Conservation (phyloP, 2,888 invertebrate genomes). For the Tipula confusa region DNA sequence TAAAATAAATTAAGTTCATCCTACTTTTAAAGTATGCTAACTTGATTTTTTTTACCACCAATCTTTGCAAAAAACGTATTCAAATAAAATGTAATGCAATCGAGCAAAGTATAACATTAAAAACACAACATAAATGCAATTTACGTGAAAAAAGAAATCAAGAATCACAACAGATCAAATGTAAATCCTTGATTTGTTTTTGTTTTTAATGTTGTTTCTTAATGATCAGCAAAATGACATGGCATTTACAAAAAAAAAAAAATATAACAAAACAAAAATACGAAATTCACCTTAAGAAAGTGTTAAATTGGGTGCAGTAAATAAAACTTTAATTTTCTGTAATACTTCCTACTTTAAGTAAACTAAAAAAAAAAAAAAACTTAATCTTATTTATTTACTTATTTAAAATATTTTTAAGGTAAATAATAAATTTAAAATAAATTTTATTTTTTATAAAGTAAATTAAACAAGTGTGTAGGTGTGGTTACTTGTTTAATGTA, state of each 20-base stretch:
- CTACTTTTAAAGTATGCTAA: too few relatives aligned
- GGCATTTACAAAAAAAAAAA: background rate
- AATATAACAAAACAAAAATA: too few relatives aligned
- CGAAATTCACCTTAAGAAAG: background rate
- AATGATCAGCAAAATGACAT: background rate
- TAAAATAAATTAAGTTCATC: too few relatives aligned
- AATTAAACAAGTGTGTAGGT: slow-evolving; percentile 25
- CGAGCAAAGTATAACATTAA: too few relatives aligned
- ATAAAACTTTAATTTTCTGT: background rate
- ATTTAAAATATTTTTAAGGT: background rate
- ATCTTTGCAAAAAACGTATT: too few relatives aligned
- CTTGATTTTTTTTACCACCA: too few relatives aligned
- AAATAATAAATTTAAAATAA: slow-evolving; percentile 6
- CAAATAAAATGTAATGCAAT: too few relatives aligned
- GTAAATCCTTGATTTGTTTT: background rate
- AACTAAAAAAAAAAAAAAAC: background rate
- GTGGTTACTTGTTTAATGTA: slow-evolving; percentile 12
- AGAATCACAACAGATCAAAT: background rate
- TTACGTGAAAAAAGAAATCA: background rate
- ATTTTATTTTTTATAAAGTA: background rate
- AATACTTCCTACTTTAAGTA: slow-evolving; percentile 13
- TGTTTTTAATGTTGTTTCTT: background rate
- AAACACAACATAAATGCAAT: too few relatives aligned
- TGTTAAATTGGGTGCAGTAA: slow-evolving; percentile 12
- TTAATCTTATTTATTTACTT: background rate